phyloP scores from a whole-genome alignment of 1,140 invertebrate genomes.

The Oryctes rhinoceros region DNA sequence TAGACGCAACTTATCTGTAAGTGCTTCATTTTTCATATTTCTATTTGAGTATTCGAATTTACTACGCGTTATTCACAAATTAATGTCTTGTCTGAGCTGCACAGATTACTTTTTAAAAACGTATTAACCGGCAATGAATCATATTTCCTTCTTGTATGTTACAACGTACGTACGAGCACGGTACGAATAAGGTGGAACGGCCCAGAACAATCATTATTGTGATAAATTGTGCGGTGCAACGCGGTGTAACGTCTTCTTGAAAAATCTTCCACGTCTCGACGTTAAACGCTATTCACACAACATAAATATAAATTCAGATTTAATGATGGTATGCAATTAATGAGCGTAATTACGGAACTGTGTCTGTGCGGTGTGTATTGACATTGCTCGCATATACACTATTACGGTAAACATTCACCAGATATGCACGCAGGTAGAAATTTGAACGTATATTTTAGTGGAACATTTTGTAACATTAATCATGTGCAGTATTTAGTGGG shows the following conservation, averaged over 20 bases:
- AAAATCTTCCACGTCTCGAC: background rate
- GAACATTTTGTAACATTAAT: too few species aligned
- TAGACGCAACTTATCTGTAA: too few species aligned
- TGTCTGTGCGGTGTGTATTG: conserved; percentile 2
- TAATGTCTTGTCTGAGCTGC: background rate
- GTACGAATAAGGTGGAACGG: background rate
- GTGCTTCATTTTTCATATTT: too few species aligned
- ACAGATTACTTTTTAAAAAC: conserved; percentile 2
- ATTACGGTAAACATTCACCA: too few species aligned
- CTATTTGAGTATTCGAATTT: too few species aligned
- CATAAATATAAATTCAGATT: conserved; percentile 16
- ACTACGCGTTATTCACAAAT: background rate
- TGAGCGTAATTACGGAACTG: background rate
- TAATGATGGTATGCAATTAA: conserved; percentile 19
- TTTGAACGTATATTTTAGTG: too few species aligned
- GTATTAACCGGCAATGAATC: conserved; percentile 7
- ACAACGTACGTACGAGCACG: background rate
- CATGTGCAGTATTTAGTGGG: too few species aligned
- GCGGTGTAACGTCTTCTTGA: background rate
- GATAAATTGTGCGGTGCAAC: conserved; percentile 5
- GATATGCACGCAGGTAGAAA: too few species aligned
- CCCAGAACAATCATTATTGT: background rate
- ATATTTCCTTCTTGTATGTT: background rate
- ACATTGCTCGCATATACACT: background rate
- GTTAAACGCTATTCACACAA: conserved; percentile 6